Percentiles rank a stretch among this genome's conserved stretches.
These are phyloP conservation scores for Brachypalpus laphriformis DNA, from an alignment of 2,888 invertebrate species.

Conservation along the genomic window DNA sequence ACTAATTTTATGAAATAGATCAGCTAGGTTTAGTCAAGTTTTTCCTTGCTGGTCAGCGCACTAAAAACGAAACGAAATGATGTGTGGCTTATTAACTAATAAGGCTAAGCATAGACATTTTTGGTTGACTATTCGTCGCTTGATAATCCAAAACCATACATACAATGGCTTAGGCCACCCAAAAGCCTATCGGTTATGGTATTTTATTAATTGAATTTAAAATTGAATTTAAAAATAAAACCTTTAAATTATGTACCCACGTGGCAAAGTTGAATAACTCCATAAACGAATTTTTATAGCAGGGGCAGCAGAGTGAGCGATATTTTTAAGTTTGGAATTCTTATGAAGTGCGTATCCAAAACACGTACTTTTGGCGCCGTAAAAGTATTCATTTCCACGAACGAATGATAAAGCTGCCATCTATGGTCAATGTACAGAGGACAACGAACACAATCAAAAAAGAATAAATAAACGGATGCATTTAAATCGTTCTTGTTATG, in stretches of 20 bases:
- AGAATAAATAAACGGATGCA: conserved; percentile 3
- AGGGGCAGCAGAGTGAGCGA: background rate
- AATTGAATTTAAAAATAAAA: background rate
- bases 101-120: too few species aligned
- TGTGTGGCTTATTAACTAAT: too few species aligned
- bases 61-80: too few species aligned
- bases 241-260: conserved; percentile 8
- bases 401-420: conserved; percentile 2
- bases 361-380: conserved; percentile 41
- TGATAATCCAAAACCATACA: too few species aligned
- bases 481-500: background rate
- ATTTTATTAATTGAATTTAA: background rate
- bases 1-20: too few species aligned
- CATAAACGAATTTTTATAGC: background rate
- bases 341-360: conserved; percentile 33
- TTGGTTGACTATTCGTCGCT: too few species aligned
- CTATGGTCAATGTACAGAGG: conserved; percentile 19
- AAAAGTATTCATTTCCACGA: conserved; percentile 35
- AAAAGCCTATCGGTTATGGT: too few species aligned
- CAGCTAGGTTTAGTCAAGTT: too few species aligned
- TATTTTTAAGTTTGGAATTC: conserved; percentile 5
- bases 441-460: background rate
- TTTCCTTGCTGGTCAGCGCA: too few species aligned
- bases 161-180: too few species aligned
- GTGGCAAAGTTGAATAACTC: conserved; percentile 30